Percentiles rank a stretch among this genome's conserved stretches.
These are phyloP conservation scores for Athripsodes cinereus DNA, from an alignment of 2,888 invertebrate genomes.

Conservation along the genomic window DNA sequence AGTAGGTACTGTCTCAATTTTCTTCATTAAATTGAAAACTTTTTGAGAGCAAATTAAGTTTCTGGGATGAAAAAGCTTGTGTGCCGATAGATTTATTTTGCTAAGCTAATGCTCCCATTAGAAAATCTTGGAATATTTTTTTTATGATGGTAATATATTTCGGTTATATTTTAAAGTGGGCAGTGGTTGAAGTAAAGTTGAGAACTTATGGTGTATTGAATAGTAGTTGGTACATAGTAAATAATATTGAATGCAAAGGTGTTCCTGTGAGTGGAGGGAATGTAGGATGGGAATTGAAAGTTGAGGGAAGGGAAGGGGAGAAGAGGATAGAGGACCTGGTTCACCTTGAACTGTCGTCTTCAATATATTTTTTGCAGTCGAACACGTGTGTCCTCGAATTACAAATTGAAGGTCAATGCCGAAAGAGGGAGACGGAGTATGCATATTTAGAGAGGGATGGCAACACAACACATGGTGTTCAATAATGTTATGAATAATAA, in stretches of 20 bases:
- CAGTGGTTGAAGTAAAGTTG: no score
- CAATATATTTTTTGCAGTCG: conserved; percentile 14
- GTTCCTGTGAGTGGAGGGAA: neutral
- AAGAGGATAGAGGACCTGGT: conserved; percentile 12
- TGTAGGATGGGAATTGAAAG: neutral
- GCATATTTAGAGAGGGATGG: conserved; percentile 6
- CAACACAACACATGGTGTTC: neutral
- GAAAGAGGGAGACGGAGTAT: conserved; percentile 1
- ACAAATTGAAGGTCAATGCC: conserved; percentile 24
- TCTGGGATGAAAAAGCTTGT: no score
- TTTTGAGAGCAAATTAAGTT: no score
- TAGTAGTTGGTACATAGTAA: neutral
- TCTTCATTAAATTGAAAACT: no score
- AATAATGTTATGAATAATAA: neutral
- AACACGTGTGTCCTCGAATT: conserved; percentile 27
- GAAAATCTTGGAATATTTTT: no score
- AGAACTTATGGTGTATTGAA: no score
- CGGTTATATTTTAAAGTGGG: no score
- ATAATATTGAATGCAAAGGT: neutral
- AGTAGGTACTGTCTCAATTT: no score
- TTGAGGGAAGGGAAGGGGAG: neutral
- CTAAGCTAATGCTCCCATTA: no score
- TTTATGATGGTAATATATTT: no score
- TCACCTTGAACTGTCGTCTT: conserved; percentile 28
- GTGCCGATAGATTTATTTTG: no score